Evolutionary conservation across 2,888 invertebrate genomes (phyloP), one percentile per base, ranked within the genome.

Genomic region (Lepeophtheirus nordmannii): DNA sequence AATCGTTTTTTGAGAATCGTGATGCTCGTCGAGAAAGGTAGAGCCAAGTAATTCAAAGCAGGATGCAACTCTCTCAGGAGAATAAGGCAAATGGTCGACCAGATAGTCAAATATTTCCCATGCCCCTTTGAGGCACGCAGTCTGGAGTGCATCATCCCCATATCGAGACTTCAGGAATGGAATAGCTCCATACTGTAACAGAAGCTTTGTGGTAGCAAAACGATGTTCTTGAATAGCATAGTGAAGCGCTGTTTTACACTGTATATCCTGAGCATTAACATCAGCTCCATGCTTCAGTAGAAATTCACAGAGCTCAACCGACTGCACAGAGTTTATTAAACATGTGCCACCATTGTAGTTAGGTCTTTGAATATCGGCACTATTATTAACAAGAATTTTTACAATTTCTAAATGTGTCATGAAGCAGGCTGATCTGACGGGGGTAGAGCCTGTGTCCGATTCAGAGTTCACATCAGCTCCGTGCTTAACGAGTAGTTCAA

Each of bases 281-380:
- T 83, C 81, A 3, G 87, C 91, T 61, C 89, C 89, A 74, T 85
- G 83, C 71, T 82, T 70, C 77, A 70, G 58, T 68, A 93, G 81
- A 69, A 92, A 88, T 68, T 83, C 81, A 75, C 90, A 91, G 62
- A 93, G 79, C 67, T 83, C 81, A 68, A 83, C 83, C 71, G 87
- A 87, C 78, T 92, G 92, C 69, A 92, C 90, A 1, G 89, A 86
- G 78, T 93, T 93, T 72, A 93, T 92, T 69, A 93, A 80, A 76
- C 92, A 92, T 1, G 92, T 91, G 68, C 92, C 92, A 67, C 92
- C 92, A 77, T 88, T 89, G 75, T 87, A 86, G 77, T 92, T 92
- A 8, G 91, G 83, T 71, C 82, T 82, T 71, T 84, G 82, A 70
- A 89, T 84, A 76, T 89, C 85, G n/a, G 89, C 89, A 68, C 87